Evolutionary conservation across 2,113 vertebrate species (phyloP).

Genomic region (Galeopterus variegatus): DNA sequence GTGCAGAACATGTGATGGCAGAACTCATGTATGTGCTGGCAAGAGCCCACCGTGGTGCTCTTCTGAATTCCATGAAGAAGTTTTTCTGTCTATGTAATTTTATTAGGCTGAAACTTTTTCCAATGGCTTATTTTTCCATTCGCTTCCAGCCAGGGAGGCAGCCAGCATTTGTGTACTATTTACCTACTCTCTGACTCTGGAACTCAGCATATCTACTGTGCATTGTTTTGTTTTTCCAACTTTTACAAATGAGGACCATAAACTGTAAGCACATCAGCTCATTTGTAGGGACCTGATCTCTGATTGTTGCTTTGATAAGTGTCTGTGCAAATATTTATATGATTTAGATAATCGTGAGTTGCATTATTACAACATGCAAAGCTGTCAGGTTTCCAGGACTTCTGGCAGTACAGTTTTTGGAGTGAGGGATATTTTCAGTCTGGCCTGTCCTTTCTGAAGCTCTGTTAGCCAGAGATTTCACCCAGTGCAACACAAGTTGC

Average conservation of each 20-base stretch:
- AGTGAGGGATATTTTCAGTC: neutral
- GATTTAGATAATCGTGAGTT: slow-evolving; percentile 83
- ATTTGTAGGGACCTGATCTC: slow-evolving; percentile 72
- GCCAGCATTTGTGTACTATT: neutral
- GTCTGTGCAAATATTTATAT: slow-evolving; percentile 88
- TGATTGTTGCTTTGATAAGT: slow-evolving; percentile 83
- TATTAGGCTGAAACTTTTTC: slow-evolving; percentile 70
- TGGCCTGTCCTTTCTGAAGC: neutral
- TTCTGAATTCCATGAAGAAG: slow-evolving; percentile 72
- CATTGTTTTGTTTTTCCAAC: slow-evolving; percentile 46
- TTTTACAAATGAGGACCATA: slow-evolving; percentile 66
- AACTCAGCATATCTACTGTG: slow-evolving; percentile 20
- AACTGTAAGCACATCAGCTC: slow-evolving; percentile 64
- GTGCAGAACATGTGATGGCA: slow-evolving; percentile 51
- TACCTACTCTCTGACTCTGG: slow-evolving; percentile 71
- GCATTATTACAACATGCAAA: slow-evolving; percentile 78
- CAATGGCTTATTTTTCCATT: slow-evolving; percentile 73
- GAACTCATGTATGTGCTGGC: slow-evolving; percentile 15
- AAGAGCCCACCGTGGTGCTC: neutral
- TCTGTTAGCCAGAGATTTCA: slow-evolving; percentile 39
- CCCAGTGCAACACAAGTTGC: neutral
- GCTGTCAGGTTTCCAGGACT: slow-evolving; percentile 82
- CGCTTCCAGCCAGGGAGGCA: slow-evolving; percentile 70
- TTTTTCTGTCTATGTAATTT: slow-evolving; percentile 45
- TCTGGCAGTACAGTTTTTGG: neutral